Base-by-base conservation (phyloP, 2,113 vertebrate species). In the Pomatorhinus ruficollis region DNA sequence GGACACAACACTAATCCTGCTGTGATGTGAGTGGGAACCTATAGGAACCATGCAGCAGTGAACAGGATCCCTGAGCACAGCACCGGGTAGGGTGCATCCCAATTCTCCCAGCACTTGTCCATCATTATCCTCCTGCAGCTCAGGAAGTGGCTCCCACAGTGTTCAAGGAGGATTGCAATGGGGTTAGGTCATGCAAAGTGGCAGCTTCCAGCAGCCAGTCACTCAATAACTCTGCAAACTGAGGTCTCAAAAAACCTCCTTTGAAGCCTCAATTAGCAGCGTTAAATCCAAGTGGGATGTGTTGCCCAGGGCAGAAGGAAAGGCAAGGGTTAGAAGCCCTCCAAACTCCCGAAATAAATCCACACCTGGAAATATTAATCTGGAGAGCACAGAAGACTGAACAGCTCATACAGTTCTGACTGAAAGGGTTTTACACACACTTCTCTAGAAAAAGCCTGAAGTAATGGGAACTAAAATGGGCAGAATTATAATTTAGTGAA, bases 121-220 rank as follows among this genome's bases (percentile, higher is more conserved):
- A 3, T 56, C 9, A 0, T 31, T 35, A 53, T 7, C 63, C 52
- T 21, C 8, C 0, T 0, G 1, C 27, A 42, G 49, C 0, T 5
- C 33, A 15, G 65, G 56, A 92, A 3, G 6, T 1, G 1, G 6
- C 4, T 75, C 47, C 49, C 5, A 2, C 4, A 5, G 5, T 1
- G 0, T 12, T 54, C n/a, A 45, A 14, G 13, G 6, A 23, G 9
- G 20, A 2, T 83, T 39, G 22, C 30, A 47, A 47, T 2, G 3
- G 30, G 35, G 23, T 18, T 31, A 42, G 70, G 61, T 79, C 45
- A 24, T 17, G 15, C 52, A 39, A 59, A 59, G 10, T 4, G 61
- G 37, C 37, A 49, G 18, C 49, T 89, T 84, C 31, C 57, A 87
- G 44, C 15, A 93, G 40, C 40, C 44, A 52, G 25, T 10, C 40